phyloP scores from a whole-genome alignment of 2,113 vertebrate species.

The Gymnogyps californianus region DNA sequence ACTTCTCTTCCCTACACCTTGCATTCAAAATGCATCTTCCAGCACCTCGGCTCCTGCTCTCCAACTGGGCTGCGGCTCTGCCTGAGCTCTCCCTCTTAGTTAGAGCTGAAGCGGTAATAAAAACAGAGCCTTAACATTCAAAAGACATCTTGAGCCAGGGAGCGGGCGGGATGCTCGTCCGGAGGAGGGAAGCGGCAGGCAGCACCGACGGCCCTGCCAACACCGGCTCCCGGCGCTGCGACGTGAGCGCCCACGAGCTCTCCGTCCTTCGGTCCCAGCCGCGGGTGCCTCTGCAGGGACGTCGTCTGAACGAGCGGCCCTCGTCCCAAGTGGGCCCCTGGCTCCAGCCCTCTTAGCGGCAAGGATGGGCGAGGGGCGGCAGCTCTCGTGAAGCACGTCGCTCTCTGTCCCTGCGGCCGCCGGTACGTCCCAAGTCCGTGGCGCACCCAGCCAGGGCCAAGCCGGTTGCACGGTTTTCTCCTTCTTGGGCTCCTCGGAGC shows the following conservation, averaged over 20 bases:
- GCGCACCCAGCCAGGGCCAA: neutral
- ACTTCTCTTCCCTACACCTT: slow-evolving; percentile 66
- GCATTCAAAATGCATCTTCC: slow-evolving; percentile 58
- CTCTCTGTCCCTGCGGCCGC: fast-evolving
- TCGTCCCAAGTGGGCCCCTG: fast-evolving
- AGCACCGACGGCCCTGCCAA: fast-evolving
- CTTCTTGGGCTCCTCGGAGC: neutral
- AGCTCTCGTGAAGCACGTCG: fast-evolving
- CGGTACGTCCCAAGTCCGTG: fast-evolving
- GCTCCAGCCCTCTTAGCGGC: neutral
- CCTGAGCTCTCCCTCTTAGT: neutral
- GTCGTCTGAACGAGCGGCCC: fast-evolving
- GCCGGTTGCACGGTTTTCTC: fast-evolving
- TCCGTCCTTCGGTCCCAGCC: neutral
- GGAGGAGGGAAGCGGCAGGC: neutral
- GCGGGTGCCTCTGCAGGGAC: neutral
- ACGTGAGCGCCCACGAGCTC: fast-evolving
- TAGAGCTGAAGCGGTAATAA: neutral
- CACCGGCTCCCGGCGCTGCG: neutral
- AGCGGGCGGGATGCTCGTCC: fast-evolving
- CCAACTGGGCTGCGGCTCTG: neutral
- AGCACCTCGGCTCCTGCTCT: neutral
- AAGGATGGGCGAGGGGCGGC: neutral
- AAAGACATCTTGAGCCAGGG: neutral
- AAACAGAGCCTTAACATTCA: neutral